phyloP scores from a whole-genome alignment of 2,888 invertebrate species.

The Drosophila hamatofila region DNA sequence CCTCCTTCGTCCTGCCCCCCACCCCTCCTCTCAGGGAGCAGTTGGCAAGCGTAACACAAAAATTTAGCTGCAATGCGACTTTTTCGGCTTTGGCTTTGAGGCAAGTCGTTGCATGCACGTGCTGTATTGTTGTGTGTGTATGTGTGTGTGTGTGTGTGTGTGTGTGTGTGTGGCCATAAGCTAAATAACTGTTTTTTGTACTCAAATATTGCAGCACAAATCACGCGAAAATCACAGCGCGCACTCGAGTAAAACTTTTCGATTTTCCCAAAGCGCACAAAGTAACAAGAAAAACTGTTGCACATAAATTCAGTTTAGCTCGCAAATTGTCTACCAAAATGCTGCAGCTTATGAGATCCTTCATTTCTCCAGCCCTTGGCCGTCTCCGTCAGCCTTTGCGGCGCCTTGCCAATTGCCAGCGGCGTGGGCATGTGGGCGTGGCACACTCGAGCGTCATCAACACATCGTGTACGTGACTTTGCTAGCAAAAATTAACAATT shows the following conservation, averaged over 20 bases:
- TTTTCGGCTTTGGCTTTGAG: slow-evolving; percentile 59
- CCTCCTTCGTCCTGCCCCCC: not conserved
- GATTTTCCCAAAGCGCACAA: slow-evolving; percentile 22
- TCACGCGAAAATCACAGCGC: slow-evolving; percentile 48
- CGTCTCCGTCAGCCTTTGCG: slow-evolving; percentile 28
- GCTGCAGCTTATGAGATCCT: slow-evolving; percentile 46
- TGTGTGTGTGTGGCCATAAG: slow-evolving; percentile 27
- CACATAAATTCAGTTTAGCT: slow-evolving; percentile 53
- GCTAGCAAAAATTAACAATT: slow-evolving; percentile 80
- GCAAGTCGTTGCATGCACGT: slow-evolving; percentile 67
- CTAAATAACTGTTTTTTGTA: slow-evolving; percentile 44
- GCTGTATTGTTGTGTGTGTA: slow-evolving; percentile 30
- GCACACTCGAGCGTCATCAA: slow-evolving; percentile 74
- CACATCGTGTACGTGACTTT: slow-evolving; percentile 81
- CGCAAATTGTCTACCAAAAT: slow-evolving; percentile 41
- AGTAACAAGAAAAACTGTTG: slow-evolving; percentile 54
- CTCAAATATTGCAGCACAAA: slow-evolving; percentile 63
- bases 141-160: slow-evolving; percentile 5
- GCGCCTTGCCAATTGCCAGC: slow-evolving; percentile 63
- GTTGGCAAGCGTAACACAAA: slow-evolving; percentile 80
- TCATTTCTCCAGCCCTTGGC: not conserved
- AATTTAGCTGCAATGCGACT: slow-evolving; percentile 78
- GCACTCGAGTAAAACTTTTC: slow-evolving; percentile 48
- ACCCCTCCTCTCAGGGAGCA: slow-evolving; percentile 34
- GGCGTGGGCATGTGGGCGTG: slow-evolving; percentile 22